Conservation (phyloP, 2,113 vertebrate genomes). For the Notothenia rossii region DNA sequence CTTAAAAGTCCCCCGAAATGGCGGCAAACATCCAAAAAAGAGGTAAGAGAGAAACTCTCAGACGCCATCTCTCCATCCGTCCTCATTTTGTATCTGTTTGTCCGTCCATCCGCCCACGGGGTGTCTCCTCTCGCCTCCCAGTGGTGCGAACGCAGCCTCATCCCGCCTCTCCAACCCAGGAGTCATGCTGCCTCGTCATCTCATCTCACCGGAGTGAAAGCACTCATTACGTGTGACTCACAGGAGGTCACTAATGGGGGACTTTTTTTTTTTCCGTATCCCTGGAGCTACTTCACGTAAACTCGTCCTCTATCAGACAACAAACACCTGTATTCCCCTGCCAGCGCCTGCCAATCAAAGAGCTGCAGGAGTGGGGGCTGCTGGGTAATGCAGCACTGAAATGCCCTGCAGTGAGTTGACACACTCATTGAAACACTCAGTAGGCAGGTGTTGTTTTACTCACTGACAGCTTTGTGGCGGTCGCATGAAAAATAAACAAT, state of each 20-base stretch:
- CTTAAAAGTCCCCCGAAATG: slow-evolving; percentile 85
- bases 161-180: slow-evolving; percentile 42
- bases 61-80: slow-evolving; percentile 55
- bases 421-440: slow-evolving; percentile 46
- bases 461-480: slow-evolving; percentile 13
- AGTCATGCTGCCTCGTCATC: slow-evolving; percentile 72
- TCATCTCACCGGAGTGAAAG: slow-evolving; percentile 71
- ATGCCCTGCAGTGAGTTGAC: slow-evolving; percentile 62
- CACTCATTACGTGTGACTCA: slow-evolving; percentile 77
- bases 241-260: slow-evolving; percentile 73
- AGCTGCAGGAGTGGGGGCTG: slow-evolving; percentile 42
- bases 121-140: slow-evolving; percentile 61
- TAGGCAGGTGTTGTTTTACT: slow-evolving; percentile 33
- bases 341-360: slow-evolving; percentile 50
- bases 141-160: slow-evolving; percentile 55
- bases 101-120: slow-evolving; percentile 68
- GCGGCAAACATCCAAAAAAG: slow-evolving; percentile 86
- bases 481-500: slow-evolving; percentile 13
- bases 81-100: slow-evolving; percentile 65
- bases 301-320: slow-evolving; percentile 64
- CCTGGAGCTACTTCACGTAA: slow-evolving; percentile 67
- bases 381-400: slow-evolving; percentile 51
- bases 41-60: slow-evolving; percentile 79
- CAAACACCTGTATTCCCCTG: slow-evolving; percentile 72
- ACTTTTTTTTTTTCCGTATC: slow-evolving; percentile 46